phyloP scores from a whole-genome alignment of 2,797 vertebrate genomes.

The Thaleichthys pacificus region DNA sequence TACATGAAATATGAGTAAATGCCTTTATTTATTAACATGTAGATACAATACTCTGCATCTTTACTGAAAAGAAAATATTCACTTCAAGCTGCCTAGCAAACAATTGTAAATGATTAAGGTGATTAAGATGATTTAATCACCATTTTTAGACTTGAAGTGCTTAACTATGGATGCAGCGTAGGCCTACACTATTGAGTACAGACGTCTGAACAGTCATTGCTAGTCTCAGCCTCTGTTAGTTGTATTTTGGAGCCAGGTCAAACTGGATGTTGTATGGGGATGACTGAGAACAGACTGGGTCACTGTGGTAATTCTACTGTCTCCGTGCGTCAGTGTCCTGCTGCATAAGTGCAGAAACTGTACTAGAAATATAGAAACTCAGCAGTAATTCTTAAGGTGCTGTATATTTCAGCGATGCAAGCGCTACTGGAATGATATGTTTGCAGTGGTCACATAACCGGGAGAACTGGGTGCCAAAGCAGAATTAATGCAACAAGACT shows the following conservation, averaged over 20 bases:
- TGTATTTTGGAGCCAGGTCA: neutral
- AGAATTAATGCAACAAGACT: slow-evolving; percentile 3
- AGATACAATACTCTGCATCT: too few relatives aligned
- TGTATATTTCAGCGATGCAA: slow-evolving; percentile 6
- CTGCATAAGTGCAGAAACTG: neutral
- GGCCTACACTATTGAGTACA: neutral
- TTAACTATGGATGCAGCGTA: too few relatives aligned
- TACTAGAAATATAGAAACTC: neutral
- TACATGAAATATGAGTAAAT: too few relatives aligned
- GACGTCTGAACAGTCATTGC: neutral
- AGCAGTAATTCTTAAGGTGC: slow-evolving; percentile 16
- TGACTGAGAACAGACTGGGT: slow-evolving; percentile 4
- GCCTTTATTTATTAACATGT: too few relatives aligned
- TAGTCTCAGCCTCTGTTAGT: neutral
- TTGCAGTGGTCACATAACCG: neutral
- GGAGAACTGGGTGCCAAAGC: neutral
- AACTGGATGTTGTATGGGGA: slow-evolving; percentile 2
- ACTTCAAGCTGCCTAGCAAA: too few relatives aligned
- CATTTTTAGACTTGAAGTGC: too few relatives aligned
- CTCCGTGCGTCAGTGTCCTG: slow-evolving; percentile 1
- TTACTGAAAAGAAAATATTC: too few relatives aligned
- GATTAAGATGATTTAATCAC: too few relatives aligned
- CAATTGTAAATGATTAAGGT: too few relatives aligned
- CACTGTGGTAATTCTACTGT: slow-evolving; percentile 14
- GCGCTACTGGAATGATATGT: neutral